Evolutionary conservation across 2,888 invertebrate genomes (phyloP).

Genomic region (Lasiommata megera): DNA sequence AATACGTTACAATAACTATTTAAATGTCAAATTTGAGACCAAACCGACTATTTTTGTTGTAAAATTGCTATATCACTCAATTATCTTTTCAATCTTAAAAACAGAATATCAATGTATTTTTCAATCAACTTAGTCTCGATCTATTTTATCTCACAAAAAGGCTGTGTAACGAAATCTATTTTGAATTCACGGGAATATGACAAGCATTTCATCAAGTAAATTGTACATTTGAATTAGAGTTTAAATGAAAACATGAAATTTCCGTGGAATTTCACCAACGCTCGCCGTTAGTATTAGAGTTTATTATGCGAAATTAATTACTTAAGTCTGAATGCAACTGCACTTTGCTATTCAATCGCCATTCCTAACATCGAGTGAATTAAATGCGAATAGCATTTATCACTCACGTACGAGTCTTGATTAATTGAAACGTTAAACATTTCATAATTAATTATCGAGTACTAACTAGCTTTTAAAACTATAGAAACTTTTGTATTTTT

Average conservation of each 20-base stretch:
- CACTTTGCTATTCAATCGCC: slow-evolving; percentile 1
- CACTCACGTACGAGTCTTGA: not conserved
- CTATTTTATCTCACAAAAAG: no score
- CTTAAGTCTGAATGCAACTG: slow-evolving; percentile 9
- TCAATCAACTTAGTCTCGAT: no score
- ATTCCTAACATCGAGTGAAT: slow-evolving; percentile 5
- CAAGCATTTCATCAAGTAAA: not conserved
- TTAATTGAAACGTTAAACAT: not conserved
- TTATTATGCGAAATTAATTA: slow-evolving; percentile 9
- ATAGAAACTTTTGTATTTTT: no score
- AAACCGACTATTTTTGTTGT: no score
- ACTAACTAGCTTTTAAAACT: no score
- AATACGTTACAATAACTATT: no score
- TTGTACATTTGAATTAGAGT: not conserved
- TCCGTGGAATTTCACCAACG: not conserved
- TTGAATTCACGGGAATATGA: not conserved
- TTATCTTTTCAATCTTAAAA: no score
- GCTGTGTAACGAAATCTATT: not conserved
- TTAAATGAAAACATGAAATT: not conserved
- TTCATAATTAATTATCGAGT: not conserved
- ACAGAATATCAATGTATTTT: no score
- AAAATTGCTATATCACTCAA: no score
- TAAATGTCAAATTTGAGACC: no score
- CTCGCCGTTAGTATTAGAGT: not conserved
- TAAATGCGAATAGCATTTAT: not conserved